Conservation (phyloP, 2,113 vertebrate genomes). For the Myotis yumanensis region DNA sequence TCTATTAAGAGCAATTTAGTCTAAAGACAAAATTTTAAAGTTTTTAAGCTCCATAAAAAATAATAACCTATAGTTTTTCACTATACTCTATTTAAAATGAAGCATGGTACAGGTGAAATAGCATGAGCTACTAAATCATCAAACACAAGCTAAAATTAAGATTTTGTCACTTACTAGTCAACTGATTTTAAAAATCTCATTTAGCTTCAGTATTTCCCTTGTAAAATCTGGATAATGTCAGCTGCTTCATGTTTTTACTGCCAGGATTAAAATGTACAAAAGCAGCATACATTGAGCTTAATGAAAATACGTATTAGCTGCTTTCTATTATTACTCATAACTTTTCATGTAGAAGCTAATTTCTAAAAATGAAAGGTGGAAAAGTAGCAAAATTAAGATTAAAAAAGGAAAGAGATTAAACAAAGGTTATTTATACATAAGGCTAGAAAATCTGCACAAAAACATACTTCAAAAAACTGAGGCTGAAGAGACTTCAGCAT, state of each 20-base stretch:
- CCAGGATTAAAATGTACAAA: constrained; percentile 35
- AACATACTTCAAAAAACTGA: neutral
- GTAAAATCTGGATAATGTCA: constrained; percentile 38
- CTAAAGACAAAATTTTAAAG: neutral
- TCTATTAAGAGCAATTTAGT: constrained; percentile 17
- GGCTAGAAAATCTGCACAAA: constrained; percentile 38
- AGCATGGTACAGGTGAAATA: constrained; percentile 22
- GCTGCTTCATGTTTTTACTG: neutral
- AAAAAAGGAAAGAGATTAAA: neutral
- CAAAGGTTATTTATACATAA: neutral
- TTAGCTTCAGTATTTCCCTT: constrained; percentile 22
- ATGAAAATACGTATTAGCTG: neutral
- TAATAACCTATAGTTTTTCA: constrained; percentile 23
- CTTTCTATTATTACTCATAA: neutral
- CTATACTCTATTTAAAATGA: constrained; percentile 12
- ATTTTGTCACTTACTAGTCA: neutral
- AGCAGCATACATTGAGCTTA: constrained; percentile 7
- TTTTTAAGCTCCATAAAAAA: constrained; percentile 25
- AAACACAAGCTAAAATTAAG: neutral
- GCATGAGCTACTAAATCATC: neutral
- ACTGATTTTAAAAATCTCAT: constrained; percentile 10
- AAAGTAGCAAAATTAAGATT: constrained; percentile 35
- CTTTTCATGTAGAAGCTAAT: neutral
- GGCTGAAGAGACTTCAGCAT: neutral
- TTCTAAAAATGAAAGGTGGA: constrained; percentile 8